Evolutionary conservation across 2,888 invertebrate genomes (phyloP).

Genomic region (Aplocera efformata): DNA sequence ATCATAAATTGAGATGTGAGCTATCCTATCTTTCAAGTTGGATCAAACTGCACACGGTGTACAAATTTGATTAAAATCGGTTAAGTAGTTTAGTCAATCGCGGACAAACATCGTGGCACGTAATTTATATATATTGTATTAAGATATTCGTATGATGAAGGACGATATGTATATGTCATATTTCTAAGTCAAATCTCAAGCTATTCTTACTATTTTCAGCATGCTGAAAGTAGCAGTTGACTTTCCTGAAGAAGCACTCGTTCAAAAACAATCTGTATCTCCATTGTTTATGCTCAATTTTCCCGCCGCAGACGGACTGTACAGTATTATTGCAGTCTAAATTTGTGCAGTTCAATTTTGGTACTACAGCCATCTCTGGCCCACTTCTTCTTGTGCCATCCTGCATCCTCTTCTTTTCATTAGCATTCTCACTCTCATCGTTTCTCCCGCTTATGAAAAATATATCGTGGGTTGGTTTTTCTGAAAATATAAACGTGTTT

Average conservation of each 20-base stretch:
- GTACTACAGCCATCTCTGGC: neutral
- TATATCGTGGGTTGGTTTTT: slow-evolving; percentile 40
- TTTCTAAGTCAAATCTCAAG: too few relatives aligned
- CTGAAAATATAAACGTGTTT: slow-evolving; percentile 36
- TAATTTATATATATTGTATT: too few relatives aligned
- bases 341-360: slow-evolving; percentile 42
- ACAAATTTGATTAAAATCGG: too few relatives aligned
- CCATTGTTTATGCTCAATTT: slow-evolving; percentile 39
- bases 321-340: slow-evolving; percentile 51
- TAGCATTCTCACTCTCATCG: slow-evolving; percentile 35
- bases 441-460: slow-evolving; percentile 56
- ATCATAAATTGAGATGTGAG: too few relatives aligned
- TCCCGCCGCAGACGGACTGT: slow-evolving; percentile 51
- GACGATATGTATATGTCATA: too few relatives aligned
- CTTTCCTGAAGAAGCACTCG: slow-evolving; percentile 63
- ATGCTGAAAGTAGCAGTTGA: slow-evolving; percentile 59
- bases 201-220: slow-evolving; percentile 54
- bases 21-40: too few relatives aligned
- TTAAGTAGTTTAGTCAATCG: too few relatives aligned
- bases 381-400: slow-evolving; percentile 12
- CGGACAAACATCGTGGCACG: too few relatives aligned
- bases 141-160: too few relatives aligned
- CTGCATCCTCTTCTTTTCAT: slow-evolving; percentile 16
- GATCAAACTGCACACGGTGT: too few relatives aligned
- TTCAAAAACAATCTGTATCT: slow-evolving; percentile 58